Evolutionary conservation across 2,888 invertebrate genomes (phyloP), one percentile per base, ranked within the genome.

Genomic region (Drosophila differens): DNA sequence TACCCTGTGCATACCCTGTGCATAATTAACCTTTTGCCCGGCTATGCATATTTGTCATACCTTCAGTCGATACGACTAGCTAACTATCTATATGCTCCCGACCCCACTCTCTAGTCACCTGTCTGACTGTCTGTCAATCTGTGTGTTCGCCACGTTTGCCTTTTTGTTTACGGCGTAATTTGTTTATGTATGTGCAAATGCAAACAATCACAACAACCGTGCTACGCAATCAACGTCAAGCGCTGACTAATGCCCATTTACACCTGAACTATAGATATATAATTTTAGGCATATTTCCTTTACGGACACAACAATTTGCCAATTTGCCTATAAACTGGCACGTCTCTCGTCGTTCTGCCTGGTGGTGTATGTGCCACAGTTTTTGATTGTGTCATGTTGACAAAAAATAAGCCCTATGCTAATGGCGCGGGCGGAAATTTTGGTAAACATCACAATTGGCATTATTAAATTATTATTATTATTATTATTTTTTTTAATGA

Each of bases 21-120:
- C 81, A 85, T 87, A 90, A 88, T 90, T 83, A 91, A 89, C 82
- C 85, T 82, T 83, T 90, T 70, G 82, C 72, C 75, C 57, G 55
- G 64, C 65, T 35, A 71, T 70, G 63, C 74, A 73, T 81, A 71
- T 81, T 79, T 86, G 74, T 77, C 79, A 68, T 71, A 64, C 55
- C 71, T 72, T 41, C 59, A 28, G 44, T 62, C 61, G 51, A 59
- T 53, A 19, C 55, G 37, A 10, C 12, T 55, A 30, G 12, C 30
- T 30, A 49, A 35, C 71, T 64, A 78, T 60, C 28, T 61, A 16
- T 22, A 22, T 44, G 33, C 22, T 16, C 22, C 53, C 51, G 14
- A 14, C n/a, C 1, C 30, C 32, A 25, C 5, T 28, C 44, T 57
- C 22, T 39, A 47, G 37, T 49, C 65, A 49, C 28, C 60, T 57